phyloP scores from a whole-genome alignment of 2,888 invertebrate genomes.

The Julus scanicus region DNA sequence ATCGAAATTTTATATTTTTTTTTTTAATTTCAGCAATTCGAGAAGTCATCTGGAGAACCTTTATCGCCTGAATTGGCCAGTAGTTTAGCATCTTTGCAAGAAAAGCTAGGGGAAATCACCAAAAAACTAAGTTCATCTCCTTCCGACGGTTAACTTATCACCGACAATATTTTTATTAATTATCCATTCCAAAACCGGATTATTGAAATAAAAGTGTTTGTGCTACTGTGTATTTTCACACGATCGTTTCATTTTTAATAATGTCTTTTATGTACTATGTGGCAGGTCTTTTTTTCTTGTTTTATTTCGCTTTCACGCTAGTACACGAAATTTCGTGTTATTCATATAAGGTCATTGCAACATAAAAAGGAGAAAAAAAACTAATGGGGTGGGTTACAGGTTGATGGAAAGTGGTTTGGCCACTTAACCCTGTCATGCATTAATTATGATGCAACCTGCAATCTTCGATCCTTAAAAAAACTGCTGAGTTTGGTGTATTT shows the following conservation, averaged over 20 bases:
- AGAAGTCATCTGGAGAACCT: neutral
- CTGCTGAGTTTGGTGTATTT: neutral
- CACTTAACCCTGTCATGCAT: neutral
- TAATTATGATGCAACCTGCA: neutral
- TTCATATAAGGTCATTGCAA: too few species aligned
- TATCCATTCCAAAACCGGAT: neutral
- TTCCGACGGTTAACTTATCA: neutral
- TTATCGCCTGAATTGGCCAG: neutral
- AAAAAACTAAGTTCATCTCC: neutral
- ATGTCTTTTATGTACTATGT: too few species aligned
- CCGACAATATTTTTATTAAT: neutral
- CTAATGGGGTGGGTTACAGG: neutral
- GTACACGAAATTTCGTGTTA: neutral
- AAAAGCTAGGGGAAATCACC: neutral
- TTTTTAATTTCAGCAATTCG: neutral
- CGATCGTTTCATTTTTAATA: neutral
- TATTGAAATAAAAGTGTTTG: neutral
- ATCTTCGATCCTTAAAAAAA: neutral
- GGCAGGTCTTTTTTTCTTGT: neutral
- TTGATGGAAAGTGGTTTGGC: neutral
- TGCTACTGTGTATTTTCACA: neutral
- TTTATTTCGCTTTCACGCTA: neutral
- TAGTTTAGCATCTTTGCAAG: neutral
- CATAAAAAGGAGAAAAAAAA: too few species aligned
- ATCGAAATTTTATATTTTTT: neutral